A percentile compares a stretch with the other conserved stretches of the same genome.
Evolutionary conservation across 2,888 invertebrate genomes (phyloP).

Genomic region (Megastigmus dorsalis): DNA sequence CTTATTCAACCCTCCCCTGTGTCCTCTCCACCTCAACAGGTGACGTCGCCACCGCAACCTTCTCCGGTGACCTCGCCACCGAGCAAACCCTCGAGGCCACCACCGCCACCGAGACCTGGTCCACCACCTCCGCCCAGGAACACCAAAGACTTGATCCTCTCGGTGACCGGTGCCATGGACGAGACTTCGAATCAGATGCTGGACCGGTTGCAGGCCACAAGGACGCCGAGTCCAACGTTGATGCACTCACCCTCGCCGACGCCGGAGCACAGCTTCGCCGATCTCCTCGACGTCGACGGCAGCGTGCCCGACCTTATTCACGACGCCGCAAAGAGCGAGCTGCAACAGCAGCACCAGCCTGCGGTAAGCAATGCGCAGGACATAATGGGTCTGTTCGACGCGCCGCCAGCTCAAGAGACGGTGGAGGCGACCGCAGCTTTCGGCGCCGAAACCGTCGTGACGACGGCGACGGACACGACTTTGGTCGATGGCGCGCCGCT

Average conservation of each 20-base stretch:
- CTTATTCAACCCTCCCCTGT: no score
- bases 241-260: constrained; percentile 92
- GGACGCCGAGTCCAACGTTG: constrained; percentile 91
- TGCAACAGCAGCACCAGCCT: not conserved
- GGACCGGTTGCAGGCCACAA: constrained; percentile 88
- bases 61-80: constrained; percentile 17
- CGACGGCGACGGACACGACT: constrained; percentile 29
- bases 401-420: constrained; percentile 42
- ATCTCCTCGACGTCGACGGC: constrained; percentile 79
- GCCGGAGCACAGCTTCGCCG: constrained; percentile 80
- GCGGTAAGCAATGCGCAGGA: constrained; percentile 56
- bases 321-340: constrained; percentile 66
- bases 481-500: constrained; percentile 11
- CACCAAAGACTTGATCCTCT: constrained; percentile 89
- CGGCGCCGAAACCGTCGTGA: not conserved
- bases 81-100: constrained; percentile 64
- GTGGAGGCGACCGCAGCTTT: not conserved
- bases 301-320: constrained; percentile 69
- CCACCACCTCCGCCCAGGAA: constrained; percentile 82
- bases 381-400: constrained; percentile 71
- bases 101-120: constrained; percentile 76
- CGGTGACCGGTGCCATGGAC: constrained; percentile 92
- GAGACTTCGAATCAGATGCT: constrained; percentile 89
- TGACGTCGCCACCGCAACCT: constrained; percentile 47
- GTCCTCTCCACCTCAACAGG: not conserved